Percentiles rank a stretch among this genome's conserved stretches.
Evolutionary conservation across 2,797 vertebrate genomes (phyloP).

Genomic region (Crypturellus tataupa): DNA sequence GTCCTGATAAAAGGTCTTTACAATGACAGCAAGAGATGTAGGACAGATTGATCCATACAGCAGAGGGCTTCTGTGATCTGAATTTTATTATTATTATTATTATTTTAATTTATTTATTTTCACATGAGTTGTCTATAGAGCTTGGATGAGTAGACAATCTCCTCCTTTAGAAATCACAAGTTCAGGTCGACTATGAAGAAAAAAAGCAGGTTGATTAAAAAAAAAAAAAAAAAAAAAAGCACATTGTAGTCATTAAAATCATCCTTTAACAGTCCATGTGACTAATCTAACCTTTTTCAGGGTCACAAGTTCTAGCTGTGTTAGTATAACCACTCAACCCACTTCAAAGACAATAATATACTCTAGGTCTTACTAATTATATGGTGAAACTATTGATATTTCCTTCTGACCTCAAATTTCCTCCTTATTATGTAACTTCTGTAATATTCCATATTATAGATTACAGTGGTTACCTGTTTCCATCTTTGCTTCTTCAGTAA

Average conservation of each 20-base stretch:
- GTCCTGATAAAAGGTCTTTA: background rate
- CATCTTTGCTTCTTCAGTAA: background rate
- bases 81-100: background rate
- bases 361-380: background rate
- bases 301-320: background rate
- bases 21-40: background rate
- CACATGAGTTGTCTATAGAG: background rate
- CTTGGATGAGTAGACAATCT: background rate
- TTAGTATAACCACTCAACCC: background rate
- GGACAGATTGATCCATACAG: background rate
- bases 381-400: background rate
- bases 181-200: background rate
- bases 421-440: background rate
- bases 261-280: background rate
- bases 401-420: background rate
- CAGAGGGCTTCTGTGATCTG: background rate
- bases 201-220: background rate
- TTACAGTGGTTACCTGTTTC: background rate
- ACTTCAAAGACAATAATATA: background rate
- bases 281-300: background rate
- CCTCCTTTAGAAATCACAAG: background rate
- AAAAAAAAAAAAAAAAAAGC: background rate
- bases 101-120: too few relatives aligned
- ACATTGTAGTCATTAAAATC: background rate
- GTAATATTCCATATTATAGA: background rate